Evolutionary conservation across 1,140 invertebrate species (phyloP).

Genomic region (Zaprionus gabonicus): DNA sequence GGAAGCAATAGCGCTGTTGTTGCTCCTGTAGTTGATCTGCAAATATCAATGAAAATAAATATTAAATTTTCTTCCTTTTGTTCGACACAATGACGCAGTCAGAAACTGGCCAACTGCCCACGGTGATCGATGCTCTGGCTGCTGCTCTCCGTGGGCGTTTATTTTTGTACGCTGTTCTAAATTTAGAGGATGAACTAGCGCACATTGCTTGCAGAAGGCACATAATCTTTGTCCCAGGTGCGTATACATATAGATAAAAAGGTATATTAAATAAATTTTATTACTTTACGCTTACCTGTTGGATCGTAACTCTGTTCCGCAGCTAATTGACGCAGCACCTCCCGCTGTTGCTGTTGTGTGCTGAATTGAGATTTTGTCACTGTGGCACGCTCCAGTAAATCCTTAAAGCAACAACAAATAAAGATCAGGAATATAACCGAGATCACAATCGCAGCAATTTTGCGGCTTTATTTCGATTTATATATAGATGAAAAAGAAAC

Average conservation of each 20-base stretch:
- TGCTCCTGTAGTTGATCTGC: conserved; percentile 77
- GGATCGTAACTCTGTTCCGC: conserved; percentile 68
- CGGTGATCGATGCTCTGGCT: conserved; percentile 18
- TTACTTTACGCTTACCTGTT: conserved; percentile 49
- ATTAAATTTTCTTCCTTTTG: conserved; percentile 3
- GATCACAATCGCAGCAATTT: conserved; percentile 58
- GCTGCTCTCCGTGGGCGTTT: conserved; percentile 61
- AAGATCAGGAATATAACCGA: conserved; percentile 52
- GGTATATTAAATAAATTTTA: conserved; percentile 3
- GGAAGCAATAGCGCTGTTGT: conserved; percentile 79
- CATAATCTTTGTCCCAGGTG: conserved; percentile 48
- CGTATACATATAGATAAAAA: conserved; percentile 25
- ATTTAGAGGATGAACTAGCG: conserved; percentile 78
- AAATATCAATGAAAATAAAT: conserved; percentile 17
- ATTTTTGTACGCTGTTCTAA: conserved; percentile 64
- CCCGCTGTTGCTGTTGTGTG: conserved; percentile 56
- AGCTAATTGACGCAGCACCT: conserved; percentile 58
- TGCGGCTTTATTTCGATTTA: conserved; percentile 28
- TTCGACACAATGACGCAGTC: conserved; percentile 40
- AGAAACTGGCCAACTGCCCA: conserved; percentile 41
- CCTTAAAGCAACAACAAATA: conserved; percentile 64
- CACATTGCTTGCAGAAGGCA: conserved; percentile 51
- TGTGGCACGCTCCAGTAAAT: conserved; percentile 59
- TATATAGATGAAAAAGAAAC: conserved; percentile 32
- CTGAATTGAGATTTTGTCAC: conserved; percentile 32